phyloP scores from a whole-genome alignment of 2,797 vertebrate genomes.

The Columba guinea region DNA sequence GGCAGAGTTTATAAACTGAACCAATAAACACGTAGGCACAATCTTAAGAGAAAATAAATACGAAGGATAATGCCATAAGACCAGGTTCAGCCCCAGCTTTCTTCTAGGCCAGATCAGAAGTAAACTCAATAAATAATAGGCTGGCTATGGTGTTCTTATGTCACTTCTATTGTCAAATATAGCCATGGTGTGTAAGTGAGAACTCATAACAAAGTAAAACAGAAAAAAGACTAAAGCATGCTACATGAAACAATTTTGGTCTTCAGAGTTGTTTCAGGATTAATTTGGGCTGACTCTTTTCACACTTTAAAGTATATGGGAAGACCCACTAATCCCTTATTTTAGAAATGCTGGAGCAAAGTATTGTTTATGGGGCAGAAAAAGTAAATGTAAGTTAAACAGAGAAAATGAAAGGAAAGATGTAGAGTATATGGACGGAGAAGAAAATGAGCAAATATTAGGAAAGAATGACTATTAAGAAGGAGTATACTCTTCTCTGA shows the following conservation, averaged over 20 bases:
- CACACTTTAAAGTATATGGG: not conserved
- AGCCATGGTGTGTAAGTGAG: not conserved
- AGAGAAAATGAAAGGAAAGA: not conserved
- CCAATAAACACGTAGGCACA: not conserved
- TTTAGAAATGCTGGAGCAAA: not conserved
- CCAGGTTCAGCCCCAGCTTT: not conserved
- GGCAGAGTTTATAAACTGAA: not conserved
- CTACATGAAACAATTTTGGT: not conserved
- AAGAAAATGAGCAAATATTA: not conserved
- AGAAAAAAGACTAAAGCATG: not conserved
- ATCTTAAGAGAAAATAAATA: not conserved
- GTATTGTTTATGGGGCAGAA: not conserved
- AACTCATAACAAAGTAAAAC: not conserved
- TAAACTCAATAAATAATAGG: not conserved
- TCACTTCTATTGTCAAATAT: not conserved
- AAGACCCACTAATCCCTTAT: not conserved
- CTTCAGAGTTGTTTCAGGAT: not conserved
- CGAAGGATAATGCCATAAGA: not conserved
- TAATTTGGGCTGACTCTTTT: not conserved
- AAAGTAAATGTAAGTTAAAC: not conserved
- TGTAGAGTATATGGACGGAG: not conserved
- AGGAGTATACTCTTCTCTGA: not conserved
- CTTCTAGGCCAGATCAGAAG: not conserved
- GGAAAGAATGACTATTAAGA: not conserved
- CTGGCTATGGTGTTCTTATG: not conserved